Percentiles rank a stretch among this genome's conserved stretches.
Conservation (phyloP, 2,888 invertebrate genomes). For the Callosobruchus maculatus region DNA sequence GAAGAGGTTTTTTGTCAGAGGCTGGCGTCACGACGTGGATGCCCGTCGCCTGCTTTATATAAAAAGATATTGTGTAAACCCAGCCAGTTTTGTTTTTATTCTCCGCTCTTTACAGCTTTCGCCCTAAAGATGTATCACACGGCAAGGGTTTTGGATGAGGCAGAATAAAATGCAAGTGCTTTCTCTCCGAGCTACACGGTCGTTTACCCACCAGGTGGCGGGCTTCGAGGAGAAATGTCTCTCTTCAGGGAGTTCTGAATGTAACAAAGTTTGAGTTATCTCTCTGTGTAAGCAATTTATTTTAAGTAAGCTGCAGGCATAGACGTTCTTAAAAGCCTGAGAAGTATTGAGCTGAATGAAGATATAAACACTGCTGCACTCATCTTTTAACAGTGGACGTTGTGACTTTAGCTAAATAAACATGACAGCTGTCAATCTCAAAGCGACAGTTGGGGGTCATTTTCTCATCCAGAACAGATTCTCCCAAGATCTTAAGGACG, state of each 20-base stretch:
- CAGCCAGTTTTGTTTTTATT: neutral
- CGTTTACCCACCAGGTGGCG: neutral
- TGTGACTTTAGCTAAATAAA: too few species aligned
- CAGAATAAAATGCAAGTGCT: neutral
- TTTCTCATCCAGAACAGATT: too few species aligned
- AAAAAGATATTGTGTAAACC: neutral
- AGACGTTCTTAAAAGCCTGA: too few species aligned
- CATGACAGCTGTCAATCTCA: too few species aligned
- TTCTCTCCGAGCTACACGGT: neutral
- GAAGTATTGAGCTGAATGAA: too few species aligned
- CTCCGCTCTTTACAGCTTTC: neutral
- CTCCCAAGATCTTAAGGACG: too few species aligned
- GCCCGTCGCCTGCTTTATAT: neutral
- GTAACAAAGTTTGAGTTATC: neutral
- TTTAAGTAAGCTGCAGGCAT: too few species aligned
- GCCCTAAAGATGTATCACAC: neutral
- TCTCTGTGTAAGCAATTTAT: too few species aligned
- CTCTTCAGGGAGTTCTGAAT: neutral
- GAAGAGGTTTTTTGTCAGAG: neutral
- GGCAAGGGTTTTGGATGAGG: neutral
- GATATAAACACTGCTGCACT: too few species aligned
- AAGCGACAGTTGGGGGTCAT: too few species aligned
- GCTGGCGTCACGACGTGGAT: neutral
- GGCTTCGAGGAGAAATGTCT: neutral
- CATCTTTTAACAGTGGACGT: too few species aligned